Evolutionary conservation across 2,888 invertebrate genomes (phyloP).

Genomic region (Polydrusus tereticollis): DNA sequence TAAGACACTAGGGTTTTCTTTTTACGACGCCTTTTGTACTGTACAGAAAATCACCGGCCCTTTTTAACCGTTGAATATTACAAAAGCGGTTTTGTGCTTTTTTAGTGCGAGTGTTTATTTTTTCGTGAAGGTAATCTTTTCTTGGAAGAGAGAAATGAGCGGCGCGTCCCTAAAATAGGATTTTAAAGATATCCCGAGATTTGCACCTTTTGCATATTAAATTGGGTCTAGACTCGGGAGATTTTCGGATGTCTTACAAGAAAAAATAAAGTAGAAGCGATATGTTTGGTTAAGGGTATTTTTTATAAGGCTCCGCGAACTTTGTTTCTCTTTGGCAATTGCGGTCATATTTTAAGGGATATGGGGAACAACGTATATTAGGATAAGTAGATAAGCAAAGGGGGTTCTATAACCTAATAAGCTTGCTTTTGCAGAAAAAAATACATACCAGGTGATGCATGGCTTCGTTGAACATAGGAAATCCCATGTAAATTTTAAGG

Average conservation of each 20-base stretch:
- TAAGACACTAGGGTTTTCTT: neutral
- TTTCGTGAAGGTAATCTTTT: slow-evolving; percentile 28
- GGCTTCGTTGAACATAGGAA: too few relatives aligned
- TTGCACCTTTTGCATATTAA: slow-evolving; percentile 49
- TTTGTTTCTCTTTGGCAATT: slow-evolving; percentile 6
- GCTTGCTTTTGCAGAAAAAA: neutral
- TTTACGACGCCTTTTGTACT: neutral
- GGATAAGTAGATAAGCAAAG: neutral
- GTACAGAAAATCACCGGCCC: neutral
- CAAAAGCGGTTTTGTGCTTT: slow-evolving; percentile 30
- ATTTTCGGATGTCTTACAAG: slow-evolving; percentile 24
- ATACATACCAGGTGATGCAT: too few relatives aligned
- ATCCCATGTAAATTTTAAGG: too few relatives aligned
- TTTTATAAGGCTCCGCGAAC: slow-evolving; percentile 15
- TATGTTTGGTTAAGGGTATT: slow-evolving; percentile 20
- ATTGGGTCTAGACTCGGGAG: slow-evolving; percentile 37
- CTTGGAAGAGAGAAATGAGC: slow-evolving; percentile 34
- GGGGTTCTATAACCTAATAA: neutral
- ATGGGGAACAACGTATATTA: neutral
- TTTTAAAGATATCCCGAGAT: slow-evolving; percentile 46
- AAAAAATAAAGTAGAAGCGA: slow-evolving; percentile 23
- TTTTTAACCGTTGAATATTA: slow-evolving; percentile 27
- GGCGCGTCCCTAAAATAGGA: slow-evolving; percentile 32
- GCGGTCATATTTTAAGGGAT: neutral
- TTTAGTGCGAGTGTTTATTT: slow-evolving; percentile 24